Evolutionary conservation across 2,113 vertebrate species (phyloP).

Genomic region (Pituophis catenifer): DNA sequence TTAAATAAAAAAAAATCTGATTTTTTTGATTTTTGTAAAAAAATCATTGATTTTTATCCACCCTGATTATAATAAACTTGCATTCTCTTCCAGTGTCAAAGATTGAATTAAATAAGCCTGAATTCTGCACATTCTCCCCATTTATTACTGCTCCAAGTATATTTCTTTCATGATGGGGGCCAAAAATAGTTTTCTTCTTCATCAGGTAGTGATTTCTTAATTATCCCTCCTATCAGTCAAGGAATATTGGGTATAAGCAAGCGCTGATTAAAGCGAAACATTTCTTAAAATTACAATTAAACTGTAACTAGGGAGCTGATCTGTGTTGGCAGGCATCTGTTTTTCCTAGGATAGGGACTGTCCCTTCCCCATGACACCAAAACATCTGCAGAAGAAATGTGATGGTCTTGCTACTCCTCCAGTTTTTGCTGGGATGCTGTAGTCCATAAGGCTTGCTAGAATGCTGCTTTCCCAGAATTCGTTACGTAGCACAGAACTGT

Average conservation of each 20-base stretch:
- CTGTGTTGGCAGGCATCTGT: not conserved
- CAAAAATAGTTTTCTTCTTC: not conserved
- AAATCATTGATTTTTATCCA: no score
- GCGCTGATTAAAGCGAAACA: not conserved
- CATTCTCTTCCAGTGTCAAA: not conserved
- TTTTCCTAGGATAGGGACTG: not conserved
- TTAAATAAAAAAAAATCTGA: no score
- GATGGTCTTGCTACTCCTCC: not conserved
- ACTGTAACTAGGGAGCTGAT: not conserved
- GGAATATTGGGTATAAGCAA: not conserved
- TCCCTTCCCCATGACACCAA: not conserved
- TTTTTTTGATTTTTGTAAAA: no score
- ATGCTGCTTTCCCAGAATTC: not conserved
- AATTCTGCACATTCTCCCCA: not conserved
- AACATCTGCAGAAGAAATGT: not conserved
- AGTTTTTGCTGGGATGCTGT: not conserved
- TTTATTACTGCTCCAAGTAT: not conserved
- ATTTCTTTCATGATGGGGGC: not conserved
- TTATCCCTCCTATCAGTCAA: not conserved
- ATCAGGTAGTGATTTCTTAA: not conserved
- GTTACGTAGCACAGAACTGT: not conserved
- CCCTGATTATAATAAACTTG: not conserved
- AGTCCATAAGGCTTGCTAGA: not conserved
- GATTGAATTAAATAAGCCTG: not conserved
- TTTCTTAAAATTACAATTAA: not conserved